Base-by-base conservation (phyloP, 1,140 invertebrate species). In the Megalopta genalis region DNA sequence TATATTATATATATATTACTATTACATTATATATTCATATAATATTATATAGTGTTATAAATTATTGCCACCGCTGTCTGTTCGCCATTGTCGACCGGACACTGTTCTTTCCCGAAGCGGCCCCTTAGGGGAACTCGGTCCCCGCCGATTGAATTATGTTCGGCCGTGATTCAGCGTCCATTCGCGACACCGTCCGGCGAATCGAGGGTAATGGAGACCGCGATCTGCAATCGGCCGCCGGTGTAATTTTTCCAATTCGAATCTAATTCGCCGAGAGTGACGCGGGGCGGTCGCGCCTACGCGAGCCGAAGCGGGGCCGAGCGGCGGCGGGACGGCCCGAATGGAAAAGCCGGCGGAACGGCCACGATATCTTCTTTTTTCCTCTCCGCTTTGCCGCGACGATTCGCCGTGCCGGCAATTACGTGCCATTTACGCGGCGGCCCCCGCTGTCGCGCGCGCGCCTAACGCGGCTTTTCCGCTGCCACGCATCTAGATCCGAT, bases 171-270 rank as follows among this genome's bases (percentile, higher is more conserved):
- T 64, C 54, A 63, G 39, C 16, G 57, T 60, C 60, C 52, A 46
- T 80, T 49, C 68, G 67, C 21, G 8, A 39, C 46, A 6, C 14
- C 3, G 49, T 2, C 49, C 16, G 10, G n/a, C 46, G 21, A 57
- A 57, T 57, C 21, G n/a, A 37, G 71, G 54, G 54, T 75, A 78
- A 82, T 70, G 69, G 83, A 86, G 67, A 85, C 65, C n/a, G 69
- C 46, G 42, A 81, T 82, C 81, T 79, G 52, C 64, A 66, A 77
- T 81, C 67, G 71, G 52, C 37, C 42, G 68, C 27, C 42, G 68
- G 70, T 64, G 72, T 82, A 85, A 85, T 86, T 86, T 85, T 82
- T 69, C 46, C 80, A 82, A 82, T 86, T 79, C 76, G 75, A 85
- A 85, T 86, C 75, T 80, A 82, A 85, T 85, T 80, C 42, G 52